Conservation (phyloP, 2,113 vertebrate species). For the Hippotragus niger region DNA sequence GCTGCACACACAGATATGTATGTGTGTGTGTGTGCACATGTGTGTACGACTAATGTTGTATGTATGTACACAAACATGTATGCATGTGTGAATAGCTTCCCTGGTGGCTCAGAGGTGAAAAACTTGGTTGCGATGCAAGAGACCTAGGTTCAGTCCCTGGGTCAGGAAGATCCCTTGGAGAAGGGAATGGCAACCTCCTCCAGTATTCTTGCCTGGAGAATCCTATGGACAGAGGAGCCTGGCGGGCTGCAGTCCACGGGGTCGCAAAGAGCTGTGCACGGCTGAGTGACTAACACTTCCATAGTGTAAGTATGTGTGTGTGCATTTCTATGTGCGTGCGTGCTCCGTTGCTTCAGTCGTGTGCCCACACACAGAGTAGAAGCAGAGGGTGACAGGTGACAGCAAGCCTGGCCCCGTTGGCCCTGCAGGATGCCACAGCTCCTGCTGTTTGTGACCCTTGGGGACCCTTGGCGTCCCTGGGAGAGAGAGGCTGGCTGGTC, state of each 20-base stretch:
- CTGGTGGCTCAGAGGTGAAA: not conserved
- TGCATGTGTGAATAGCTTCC: not conserved
- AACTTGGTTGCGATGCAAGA: not conserved
- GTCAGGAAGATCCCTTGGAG: not conserved
- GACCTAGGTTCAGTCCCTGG: not conserved
- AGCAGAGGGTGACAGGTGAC: not conserved
- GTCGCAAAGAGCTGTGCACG: not conserved
- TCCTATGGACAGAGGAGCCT: not conserved
- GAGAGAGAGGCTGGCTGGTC: not conserved
- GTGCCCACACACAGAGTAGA: not conserved
- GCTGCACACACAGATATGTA: rapidly evolving
- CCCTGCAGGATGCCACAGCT: not conserved
- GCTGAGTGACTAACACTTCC: not conserved
- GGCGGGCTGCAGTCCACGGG: not conserved
- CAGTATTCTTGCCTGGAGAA: not conserved
- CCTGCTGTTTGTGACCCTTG: not conserved
- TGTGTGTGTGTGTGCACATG: not conserved
- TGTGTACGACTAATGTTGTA: too few species aligned
- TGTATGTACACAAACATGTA: not conserved
- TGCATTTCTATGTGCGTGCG: rapidly evolving
- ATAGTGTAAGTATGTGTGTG: not conserved
- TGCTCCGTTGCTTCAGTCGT: not conserved
- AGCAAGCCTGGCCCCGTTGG: rapidly evolving
- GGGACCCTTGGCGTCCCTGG: not conserved
- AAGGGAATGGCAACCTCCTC: not conserved